Evolutionary conservation across 2,113 vertebrate species (phyloP).

Genomic region (Arothron firmamentum): DNA sequence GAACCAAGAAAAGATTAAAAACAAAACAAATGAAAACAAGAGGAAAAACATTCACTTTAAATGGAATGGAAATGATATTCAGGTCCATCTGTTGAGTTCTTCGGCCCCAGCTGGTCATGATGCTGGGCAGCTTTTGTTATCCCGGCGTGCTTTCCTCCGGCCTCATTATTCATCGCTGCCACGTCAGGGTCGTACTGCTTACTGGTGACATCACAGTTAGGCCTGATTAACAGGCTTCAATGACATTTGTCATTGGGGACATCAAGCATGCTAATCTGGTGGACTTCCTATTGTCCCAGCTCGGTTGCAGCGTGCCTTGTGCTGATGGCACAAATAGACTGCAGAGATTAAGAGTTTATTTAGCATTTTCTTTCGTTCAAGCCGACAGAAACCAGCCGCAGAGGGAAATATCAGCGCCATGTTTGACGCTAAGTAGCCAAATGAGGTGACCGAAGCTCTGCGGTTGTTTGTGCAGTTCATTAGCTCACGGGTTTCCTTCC

Average conservation of each 20-base stretch:
- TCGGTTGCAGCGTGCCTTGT: neutral
- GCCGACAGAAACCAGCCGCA: neutral
- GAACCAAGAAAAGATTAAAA: neutral
- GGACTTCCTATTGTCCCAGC: constrained; percentile 2
- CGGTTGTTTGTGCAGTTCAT: constrained; percentile 1
- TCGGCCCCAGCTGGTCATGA: constrained; percentile 34
- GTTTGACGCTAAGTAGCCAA: neutral
- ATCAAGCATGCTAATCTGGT: constrained; percentile 37
- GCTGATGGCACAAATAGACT: constrained; percentile 4
- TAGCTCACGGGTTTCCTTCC: constrained; percentile 9
- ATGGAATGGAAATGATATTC: constrained; percentile 47
- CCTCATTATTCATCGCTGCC: constrained; percentile 36
- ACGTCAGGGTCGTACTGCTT: constrained; percentile 19
- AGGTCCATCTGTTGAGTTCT: constrained; percentile 61
- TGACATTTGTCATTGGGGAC: constrained; percentile 37
- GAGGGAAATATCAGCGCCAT: neutral
- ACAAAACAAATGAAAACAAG: neutral
- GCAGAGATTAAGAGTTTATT: constrained; percentile 6
- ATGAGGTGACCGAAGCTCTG: constrained; percentile 1
- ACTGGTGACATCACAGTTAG: constrained; percentile 45
- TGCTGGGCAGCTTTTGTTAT: constrained; percentile 39
- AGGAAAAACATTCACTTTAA: neutral
- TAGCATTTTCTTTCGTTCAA: neutral
- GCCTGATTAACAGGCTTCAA: constrained; percentile 57
- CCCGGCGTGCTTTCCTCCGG: constrained; percentile 23